Conservation (phyloP, 2,888 invertebrate genomes). For the Belgica antarctica region DNA sequence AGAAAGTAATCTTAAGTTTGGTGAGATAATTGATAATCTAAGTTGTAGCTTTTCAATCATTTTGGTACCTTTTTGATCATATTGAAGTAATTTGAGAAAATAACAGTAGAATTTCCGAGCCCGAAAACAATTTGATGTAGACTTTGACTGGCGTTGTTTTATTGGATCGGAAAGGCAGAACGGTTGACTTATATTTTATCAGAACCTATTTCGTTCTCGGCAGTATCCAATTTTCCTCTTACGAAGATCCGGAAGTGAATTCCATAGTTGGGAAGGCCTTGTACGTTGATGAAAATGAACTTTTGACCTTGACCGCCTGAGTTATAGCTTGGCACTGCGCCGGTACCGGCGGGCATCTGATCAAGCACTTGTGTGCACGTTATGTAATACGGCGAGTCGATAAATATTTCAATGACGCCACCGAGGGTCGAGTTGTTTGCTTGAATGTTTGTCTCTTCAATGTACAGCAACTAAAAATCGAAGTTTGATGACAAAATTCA, state of each 20-base stretch:
- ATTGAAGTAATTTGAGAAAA: no score
- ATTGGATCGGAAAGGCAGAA: no score
- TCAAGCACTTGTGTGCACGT: constrained; percentile 23
- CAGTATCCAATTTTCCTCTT: constrained; percentile 5
- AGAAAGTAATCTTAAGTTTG: background rate
- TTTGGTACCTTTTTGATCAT: no score
- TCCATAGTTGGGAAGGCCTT: constrained; percentile 30
- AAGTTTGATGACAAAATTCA: no score
- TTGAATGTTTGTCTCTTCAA: constrained; percentile 32
- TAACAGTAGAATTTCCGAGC: no score
- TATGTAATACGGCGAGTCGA: constrained; percentile 37
- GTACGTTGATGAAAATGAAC: constrained; percentile 30
- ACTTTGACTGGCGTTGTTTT: no score
- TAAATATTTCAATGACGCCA: constrained; percentile 32
- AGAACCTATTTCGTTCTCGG: constrained; percentile 13
- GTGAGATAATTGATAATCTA: constrained; percentile 10
- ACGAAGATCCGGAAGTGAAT: constrained; percentile 33
- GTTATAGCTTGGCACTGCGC: constrained; percentile 15
- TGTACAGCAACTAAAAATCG: constrained; percentile 24
- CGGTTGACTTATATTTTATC: no score
- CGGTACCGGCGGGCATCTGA: constrained; percentile 29
- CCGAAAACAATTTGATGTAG: no score
- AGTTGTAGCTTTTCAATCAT: no score
- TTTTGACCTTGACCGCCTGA: constrained; percentile 28
- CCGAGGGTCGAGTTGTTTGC: constrained; percentile 34